phyloP scores from a whole-genome alignment of 64 coral and sea anemone genomes.

The Pocillopora verrucosa region DNA sequence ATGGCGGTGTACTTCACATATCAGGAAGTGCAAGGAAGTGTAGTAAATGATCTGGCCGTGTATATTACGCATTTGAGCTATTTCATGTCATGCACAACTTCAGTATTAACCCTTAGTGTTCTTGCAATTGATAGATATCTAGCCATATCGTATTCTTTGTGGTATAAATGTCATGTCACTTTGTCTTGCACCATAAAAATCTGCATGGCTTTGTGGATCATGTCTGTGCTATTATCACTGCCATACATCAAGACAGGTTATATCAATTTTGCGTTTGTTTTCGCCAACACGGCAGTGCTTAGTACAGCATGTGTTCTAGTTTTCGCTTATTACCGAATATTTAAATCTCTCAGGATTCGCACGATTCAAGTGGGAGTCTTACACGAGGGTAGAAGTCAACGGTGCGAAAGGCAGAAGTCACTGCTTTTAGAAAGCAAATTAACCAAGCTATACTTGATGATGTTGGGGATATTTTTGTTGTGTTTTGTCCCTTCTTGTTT shows the following conservation, averaged over 20 bases:
- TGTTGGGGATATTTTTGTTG: constrained; percentile 55
- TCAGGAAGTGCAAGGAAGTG: constrained; percentile 34
- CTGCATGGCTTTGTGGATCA: constrained; percentile 39
- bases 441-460: constrained; percentile 53
- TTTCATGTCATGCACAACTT: constrained; percentile 70
- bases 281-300: constrained; percentile 60
- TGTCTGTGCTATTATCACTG: constrained; percentile 26
- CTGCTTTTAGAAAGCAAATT: constrained; percentile 54
- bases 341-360: constrained; percentile 45
- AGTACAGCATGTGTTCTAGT: constrained; percentile 22
- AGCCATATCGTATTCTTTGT: constrained; percentile 48
- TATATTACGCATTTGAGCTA: constrained; percentile 54
- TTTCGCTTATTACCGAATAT: constrained; percentile 51
- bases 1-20: constrained; percentile 50
- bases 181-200: not conserved
- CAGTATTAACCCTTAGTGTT: constrained; percentile 59
- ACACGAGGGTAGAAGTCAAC: constrained; percentile 28
- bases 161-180: constrained; percentile 58
- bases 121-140: constrained; percentile 76
- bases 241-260: constrained; percentile 51
- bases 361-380: constrained; percentile 42
- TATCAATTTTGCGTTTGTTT: constrained; percentile 65
- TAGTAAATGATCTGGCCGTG: not conserved
- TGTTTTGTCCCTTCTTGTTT: constrained; percentile 57
- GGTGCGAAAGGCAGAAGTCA: constrained; percentile 14